Evolutionary conservation across 1,140 invertebrate species (phyloP).

Genomic region (Ptiloglossa arizonensis): DNA sequence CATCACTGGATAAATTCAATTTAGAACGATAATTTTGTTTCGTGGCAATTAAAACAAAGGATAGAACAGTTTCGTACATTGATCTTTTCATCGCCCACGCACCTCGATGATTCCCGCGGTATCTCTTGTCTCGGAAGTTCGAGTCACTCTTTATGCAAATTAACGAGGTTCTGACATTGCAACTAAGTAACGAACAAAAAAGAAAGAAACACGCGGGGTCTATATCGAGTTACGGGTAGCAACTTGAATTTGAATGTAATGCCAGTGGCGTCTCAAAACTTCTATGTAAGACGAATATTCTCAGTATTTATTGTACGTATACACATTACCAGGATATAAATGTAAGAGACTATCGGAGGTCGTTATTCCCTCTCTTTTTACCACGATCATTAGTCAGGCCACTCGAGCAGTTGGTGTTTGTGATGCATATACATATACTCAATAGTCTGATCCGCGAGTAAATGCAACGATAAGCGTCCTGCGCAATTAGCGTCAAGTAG

Average conservation of each 20-base stretch:
- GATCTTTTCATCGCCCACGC: constrained; percentile 37
- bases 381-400: constrained; percentile 38
- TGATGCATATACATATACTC: constrained; percentile 27
- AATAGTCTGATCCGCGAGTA: constrained; percentile 35
- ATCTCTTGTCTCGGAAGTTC: constrained; percentile 42
- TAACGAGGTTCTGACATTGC: constrained; percentile 10
- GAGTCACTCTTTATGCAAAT: constrained; percentile 17
- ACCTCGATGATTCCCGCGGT: constrained; percentile 25
- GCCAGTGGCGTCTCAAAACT: background rate
- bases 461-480: constrained; percentile 53
- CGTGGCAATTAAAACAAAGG: background rate
- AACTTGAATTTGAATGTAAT: background rate
- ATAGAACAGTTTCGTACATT: constrained; percentile 3
- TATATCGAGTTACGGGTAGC: background rate
- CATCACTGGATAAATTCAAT: background rate
- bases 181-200: background rate
- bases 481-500: constrained; percentile 64
- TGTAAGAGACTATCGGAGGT: constrained; percentile 21
- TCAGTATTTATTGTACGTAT: background rate
- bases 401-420: constrained; percentile 33
- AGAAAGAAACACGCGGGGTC: background rate
- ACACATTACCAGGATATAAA: constrained; percentile 20
- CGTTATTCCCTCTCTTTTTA: constrained; percentile 31
- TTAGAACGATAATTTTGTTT: background rate
- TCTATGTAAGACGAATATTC: constrained; percentile 5